Conservation (phyloP, 2,113 vertebrate genomes). For the Chrysemys picta region DNA sequence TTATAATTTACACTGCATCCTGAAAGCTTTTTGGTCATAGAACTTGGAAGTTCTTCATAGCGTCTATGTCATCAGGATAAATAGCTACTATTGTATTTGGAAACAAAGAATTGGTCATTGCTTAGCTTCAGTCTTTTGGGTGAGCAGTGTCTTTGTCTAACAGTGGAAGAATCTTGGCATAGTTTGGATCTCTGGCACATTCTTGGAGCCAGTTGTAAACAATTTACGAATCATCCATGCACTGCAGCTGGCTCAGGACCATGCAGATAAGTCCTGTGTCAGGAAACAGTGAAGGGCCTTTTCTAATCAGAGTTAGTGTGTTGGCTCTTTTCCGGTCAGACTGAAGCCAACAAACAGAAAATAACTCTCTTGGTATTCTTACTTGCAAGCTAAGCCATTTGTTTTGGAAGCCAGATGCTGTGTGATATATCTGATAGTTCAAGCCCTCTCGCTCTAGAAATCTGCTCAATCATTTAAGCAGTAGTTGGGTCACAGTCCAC, state of each 20-base stretch:
- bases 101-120: background rate
- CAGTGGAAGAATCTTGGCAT: background rate
- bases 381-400: slow-evolving; percentile 15
- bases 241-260: slow-evolving; percentile 38
- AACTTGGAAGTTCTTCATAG: background rate
- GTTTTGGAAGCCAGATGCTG: background rate
- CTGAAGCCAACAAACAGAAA: background rate
- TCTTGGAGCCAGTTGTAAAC: background rate
- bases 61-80: background rate
- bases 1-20: background rate
- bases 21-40: background rate
- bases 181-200: background rate
- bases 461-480: slow-evolving; percentile 16
- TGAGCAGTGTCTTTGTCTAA: slow-evolving; percentile 10
- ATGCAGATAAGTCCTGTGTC: background rate
- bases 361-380: background rate
- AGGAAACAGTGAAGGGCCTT: slow-evolving; percentile 34
- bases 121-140: background rate
- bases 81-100: background rate
- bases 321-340: background rate
- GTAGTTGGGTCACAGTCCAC: background rate
- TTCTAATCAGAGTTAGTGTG: background rate
- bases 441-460: background rate
- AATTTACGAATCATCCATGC: background rate
- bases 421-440: background rate